Percentiles rank a stretch among this genome's conserved stretches.
These are phyloP conservation scores for Melolontha melolontha DNA, from an alignment of 2,888 invertebrate species.

Conservation along the genomic window DNA sequence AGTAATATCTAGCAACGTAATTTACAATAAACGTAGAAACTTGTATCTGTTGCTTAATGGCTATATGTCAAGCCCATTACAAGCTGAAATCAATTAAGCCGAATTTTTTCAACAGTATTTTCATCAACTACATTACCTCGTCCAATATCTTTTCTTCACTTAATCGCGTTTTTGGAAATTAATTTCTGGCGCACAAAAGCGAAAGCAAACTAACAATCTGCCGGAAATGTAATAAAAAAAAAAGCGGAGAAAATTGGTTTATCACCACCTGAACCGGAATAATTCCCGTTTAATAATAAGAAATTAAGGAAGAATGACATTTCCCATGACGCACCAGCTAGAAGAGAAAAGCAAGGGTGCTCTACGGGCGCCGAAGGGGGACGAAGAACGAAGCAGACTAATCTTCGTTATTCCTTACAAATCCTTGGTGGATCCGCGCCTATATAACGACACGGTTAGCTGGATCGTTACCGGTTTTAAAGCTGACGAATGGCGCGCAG, in stretches of 20 bases:
- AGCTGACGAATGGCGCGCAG: conserved; percentile 46
- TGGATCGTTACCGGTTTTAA: conserved; percentile 55
- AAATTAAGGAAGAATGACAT: conserved; percentile 36
- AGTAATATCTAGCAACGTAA: too few relatives aligned
- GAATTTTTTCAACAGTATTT: too few relatives aligned
- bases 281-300: conserved; percentile 34
- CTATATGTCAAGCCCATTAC: too few relatives aligned
- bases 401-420: conserved; percentile 46
- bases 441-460: conserved; percentile 58
- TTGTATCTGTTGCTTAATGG: too few relatives aligned
- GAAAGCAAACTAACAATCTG: conserved; percentile 19
- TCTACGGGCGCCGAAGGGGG: conserved; percentile 15
- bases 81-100: too few relatives aligned
- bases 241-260: conserved; percentile 23
- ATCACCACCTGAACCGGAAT: conserved; percentile 28
- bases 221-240: conserved; percentile 22
- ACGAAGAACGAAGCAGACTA: conserved; percentile 26
- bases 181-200: conserved; percentile 19
- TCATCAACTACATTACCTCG: too few relatives aligned
- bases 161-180: conserved; percentile 17
- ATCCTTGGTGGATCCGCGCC: conserved; percentile 53
- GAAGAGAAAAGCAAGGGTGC: conserved; percentile 18
- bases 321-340: conserved; percentile 26
- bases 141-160: not conserved
- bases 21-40: too few relatives aligned